These are phyloP conservation scores for Ispidina picta DNA, from an alignment of 2,797 vertebrate species.

Conservation along the genomic window DNA sequence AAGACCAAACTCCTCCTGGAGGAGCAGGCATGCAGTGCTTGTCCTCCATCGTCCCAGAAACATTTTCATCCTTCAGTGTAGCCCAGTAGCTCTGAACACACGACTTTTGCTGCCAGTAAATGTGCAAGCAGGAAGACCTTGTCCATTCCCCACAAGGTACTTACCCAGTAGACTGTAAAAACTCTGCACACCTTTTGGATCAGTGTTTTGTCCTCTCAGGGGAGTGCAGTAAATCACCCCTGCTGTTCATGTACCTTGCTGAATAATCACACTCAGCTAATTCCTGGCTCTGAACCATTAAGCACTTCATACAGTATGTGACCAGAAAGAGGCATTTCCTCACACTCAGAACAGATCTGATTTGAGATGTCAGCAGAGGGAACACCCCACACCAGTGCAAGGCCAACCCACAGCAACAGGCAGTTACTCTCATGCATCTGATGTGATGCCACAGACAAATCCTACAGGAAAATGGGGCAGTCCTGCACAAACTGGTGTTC, in stretches of 20 bases:
- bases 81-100: neutral
- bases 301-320: slow-evolving; percentile 61
- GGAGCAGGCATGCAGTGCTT: neutral
- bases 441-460: neutral
- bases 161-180: slow-evolving; percentile 18
- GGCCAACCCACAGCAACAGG: neutral
- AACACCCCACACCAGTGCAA: neutral
- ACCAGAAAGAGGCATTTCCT: slow-evolving; percentile 65
- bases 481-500: neutral
- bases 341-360: slow-evolving; percentile 55
- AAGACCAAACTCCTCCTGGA: neutral
- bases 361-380: neutral
- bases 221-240: slow-evolving; percentile 48
- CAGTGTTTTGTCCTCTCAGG: slow-evolving; percentile 12
- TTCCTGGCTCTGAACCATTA: slow-evolving; percentile 70
- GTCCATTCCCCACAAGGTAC: slow-evolving; percentile 4
- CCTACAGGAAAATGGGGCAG: neutral
- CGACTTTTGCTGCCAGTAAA: neutral
- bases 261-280: slow-evolving; percentile 65
- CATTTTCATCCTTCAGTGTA: neutral
- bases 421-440: neutral
- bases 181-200: neutral
- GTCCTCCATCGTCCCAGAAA: neutral
- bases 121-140: neutral
- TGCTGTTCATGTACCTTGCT: slow-evolving; percentile 66